Evolutionary conservation across 2,113 vertebrate species (phyloP), one percentile per base, ranked within the genome.

Genomic region (Mystacornis crossleyi): DNA sequence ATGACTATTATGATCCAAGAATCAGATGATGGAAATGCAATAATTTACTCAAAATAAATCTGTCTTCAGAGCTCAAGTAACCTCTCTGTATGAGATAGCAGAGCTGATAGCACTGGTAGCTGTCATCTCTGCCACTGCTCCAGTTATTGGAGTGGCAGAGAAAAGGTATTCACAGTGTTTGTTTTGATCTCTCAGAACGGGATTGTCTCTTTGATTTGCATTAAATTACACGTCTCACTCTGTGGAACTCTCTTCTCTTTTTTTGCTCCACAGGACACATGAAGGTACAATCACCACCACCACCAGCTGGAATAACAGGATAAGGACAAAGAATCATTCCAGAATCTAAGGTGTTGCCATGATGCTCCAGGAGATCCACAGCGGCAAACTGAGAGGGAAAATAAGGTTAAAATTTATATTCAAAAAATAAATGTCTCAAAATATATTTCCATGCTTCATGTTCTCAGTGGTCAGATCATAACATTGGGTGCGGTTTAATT

Each of bases 21-120:
- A 77, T 33, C 28, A 78, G 80, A 83, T 70, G 54, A 86, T 81
- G 61, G 60, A 79, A 93, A 92, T 53, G 64, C 60, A 96, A 83
- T 89, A 83, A 92, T 89, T 95, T 85, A 81, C 69, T 84, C 24
- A 26, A 91, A 93, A 90, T 88, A 83, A 90, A 66, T 86, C 67
- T 3, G 0, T 38, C 38, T 92, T 47, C 36, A 55, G 64, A 77
- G 43, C 60, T 60, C 26, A 38, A 43, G 70, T 38, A 85, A 73
- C 79, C 38, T 51, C 45, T 55, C 38, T 73, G 18, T 28, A 23
- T 26, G 71, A 93, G 72, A 92, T 70, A 42, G 62, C 17, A 50
- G 47, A 31, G 36, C 34, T 83, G 71, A 60, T 60, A 90, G 40
- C 45, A 34, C 36, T 65, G 38, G 50, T 47, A 62, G 42, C 78